These are phyloP conservation scores for Heliconius hortense DNA, from an alignment of 2,888 invertebrate genomes.

Conservation along the genomic window DNA sequence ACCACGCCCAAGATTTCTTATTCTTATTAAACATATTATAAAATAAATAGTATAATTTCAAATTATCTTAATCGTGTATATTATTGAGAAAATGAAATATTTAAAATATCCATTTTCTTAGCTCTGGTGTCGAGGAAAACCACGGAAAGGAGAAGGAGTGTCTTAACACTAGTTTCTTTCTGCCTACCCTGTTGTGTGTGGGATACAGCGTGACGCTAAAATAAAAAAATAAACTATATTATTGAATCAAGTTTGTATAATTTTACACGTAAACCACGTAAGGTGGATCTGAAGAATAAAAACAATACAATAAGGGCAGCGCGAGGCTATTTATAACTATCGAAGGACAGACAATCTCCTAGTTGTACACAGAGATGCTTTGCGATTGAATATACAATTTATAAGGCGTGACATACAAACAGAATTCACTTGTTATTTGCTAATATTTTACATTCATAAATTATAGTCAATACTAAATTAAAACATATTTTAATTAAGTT, in stretches of 20 bases:
- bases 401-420: constrained; percentile 30
- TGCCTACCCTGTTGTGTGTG: too few species aligned
- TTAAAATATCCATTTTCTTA: too few species aligned
- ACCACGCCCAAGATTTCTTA: constrained; percentile 16
- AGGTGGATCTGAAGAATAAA: constrained; percentile 55
- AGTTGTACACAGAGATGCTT: constrained; percentile 37
- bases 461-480: too few species aligned
- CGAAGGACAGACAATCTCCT: constrained; percentile 77
- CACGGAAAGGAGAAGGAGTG: too few species aligned
- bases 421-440: background rate
- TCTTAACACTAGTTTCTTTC: too few species aligned
- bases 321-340: constrained; percentile 65
- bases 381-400: constrained; percentile 39
- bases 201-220: too few species aligned
- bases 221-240: background rate
- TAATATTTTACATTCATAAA: background rate
- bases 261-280: constrained; percentile 45
- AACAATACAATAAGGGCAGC: constrained; percentile 57
- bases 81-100: constrained; percentile 1
- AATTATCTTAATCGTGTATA: background rate
- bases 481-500: background rate
- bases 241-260: background rate
- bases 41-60: background rate
- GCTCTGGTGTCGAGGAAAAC: too few species aligned
- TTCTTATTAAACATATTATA: constrained; percentile 1